phyloP scores from a whole-genome alignment of 2,888 invertebrate species.

The Drosophila bunnanda region DNA sequence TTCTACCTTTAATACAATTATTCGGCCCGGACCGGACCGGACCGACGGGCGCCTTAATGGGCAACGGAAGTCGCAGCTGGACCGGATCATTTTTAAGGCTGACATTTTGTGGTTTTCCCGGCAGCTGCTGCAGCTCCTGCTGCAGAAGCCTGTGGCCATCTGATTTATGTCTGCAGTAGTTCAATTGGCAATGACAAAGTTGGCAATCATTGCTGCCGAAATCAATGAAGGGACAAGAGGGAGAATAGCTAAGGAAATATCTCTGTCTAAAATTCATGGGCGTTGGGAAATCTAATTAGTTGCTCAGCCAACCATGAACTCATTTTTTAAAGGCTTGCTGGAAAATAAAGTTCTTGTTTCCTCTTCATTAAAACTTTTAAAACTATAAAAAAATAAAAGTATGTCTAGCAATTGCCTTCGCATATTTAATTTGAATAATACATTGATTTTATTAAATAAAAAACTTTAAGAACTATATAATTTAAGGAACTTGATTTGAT shows the following conservation, averaged over 20 bases:
- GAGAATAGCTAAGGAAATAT: neutral
- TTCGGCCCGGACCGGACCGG: constrained; percentile 25
- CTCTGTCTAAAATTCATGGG: neutral
- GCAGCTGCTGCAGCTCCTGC: constrained; percentile 30
- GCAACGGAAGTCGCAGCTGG: constrained; percentile 60
- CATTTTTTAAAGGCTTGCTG: neutral
- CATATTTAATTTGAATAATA: too few relatives aligned
- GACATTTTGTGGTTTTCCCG: constrained; percentile 58
- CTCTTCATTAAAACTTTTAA: too few relatives aligned
- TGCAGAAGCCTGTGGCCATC: constrained; percentile 42
- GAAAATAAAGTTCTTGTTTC: too few relatives aligned
- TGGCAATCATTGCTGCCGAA: constrained; percentile 36
- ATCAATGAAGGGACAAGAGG: constrained; percentile 27
- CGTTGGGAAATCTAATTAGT: neutral
- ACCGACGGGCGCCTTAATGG: constrained; percentile 50
- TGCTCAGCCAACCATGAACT: neutral
- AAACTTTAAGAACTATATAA: too few relatives aligned
- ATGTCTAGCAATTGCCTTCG: too few relatives aligned
- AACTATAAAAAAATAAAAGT: too few relatives aligned
- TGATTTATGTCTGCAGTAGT: constrained; percentile 72
- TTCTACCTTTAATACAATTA: constrained; percentile 71
- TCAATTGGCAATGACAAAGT: constrained; percentile 45
- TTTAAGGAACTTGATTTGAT: too few relatives aligned
- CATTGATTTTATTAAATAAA: too few relatives aligned
- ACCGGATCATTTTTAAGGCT: constrained; percentile 69